phyloP scores from a whole-genome alignment of 2,888 invertebrate genomes.

The Eucriotettix oculatus region DNA sequence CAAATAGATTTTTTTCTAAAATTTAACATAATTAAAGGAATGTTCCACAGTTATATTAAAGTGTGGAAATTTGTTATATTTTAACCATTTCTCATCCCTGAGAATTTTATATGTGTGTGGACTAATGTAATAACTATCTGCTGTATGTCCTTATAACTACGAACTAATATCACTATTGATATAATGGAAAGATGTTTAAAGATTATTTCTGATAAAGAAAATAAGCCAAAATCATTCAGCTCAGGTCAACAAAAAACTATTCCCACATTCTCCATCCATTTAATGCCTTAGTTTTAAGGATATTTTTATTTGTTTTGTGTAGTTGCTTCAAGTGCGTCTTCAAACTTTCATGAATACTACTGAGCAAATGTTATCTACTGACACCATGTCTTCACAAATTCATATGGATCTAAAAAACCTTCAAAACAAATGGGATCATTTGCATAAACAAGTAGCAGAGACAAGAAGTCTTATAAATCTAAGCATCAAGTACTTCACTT shows the following conservation, averaged over 20 bases:
- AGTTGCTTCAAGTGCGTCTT: slow-evolving; percentile 54
- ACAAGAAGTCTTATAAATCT: slow-evolving; percentile 48
- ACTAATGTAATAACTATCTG: no score
- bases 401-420: slow-evolving; percentile 44
- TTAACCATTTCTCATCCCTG: background rate
- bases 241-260: background rate
- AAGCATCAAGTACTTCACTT: slow-evolving; percentile 51
- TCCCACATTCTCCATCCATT: background rate
- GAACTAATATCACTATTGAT: no score
- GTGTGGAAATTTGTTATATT: background rate
- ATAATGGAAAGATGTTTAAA: no score
- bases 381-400: slow-evolving; percentile 32
- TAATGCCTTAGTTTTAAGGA: background rate
- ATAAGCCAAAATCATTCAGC: no score
- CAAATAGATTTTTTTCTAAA: no score
- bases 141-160: no score
- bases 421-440: slow-evolving; percentile 45
- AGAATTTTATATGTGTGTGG: no score
- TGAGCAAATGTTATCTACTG: slow-evolving; percentile 27
- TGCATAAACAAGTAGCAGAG: slow-evolving; percentile 46
- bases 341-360: slow-evolving; percentile 49
- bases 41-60: no score
- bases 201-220: no score
- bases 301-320: slow-evolving; percentile 2
- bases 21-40: no score